Evolutionary conservation across 2,888 invertebrate genomes (phyloP), one percentile per base, ranked within the genome.

Genomic region (Syrphus vitripennis): DNA sequence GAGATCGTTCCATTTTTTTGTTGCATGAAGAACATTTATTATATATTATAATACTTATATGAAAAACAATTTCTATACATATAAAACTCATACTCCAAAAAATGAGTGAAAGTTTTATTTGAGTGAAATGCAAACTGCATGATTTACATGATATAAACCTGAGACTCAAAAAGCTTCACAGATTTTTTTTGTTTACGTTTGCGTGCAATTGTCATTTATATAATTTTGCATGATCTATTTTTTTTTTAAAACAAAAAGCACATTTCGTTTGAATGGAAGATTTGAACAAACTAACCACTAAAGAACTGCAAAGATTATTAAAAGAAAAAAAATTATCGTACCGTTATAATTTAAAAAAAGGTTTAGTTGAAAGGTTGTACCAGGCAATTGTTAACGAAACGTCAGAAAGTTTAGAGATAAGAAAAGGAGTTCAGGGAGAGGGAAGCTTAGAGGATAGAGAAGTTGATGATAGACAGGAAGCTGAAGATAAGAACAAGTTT

Each of bases 311-410:
- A 48, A 26, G 4, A 45, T 26, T 48, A 12, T 31, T 65, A 12
- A 65, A 45, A 65, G 45, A 50, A 48, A 67, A 6, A 29, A 34
- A 31, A 9, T 34, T 67, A 50, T 40, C 37, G 7, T 34, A 50
- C n/a, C 67, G 67, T 1, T 67, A 67, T 50, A 67, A 50, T 26
- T 31, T 48, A 9, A 67, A 50, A 31, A 67, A 19, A 6, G 50
- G 34, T 3, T 34, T 50, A 61, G 72, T 72, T 3, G 50, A 61
- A 61, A 29, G 72, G 34, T 61, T 72, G 37, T 72, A 61, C 10
- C 45, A 50, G 24, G 21, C 19, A 7, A 72, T 72, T 37, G 31
- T 67, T 14, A 45, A 45, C 21, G 19, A 48, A 26, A 72, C 9
- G 37, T 26, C 26, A 40, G 40, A 55, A 40, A 70, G 2, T 48